Evolutionary conservation across 2,797 vertebrate species (phyloP).

Genomic region (Esox masquinongy): DNA sequence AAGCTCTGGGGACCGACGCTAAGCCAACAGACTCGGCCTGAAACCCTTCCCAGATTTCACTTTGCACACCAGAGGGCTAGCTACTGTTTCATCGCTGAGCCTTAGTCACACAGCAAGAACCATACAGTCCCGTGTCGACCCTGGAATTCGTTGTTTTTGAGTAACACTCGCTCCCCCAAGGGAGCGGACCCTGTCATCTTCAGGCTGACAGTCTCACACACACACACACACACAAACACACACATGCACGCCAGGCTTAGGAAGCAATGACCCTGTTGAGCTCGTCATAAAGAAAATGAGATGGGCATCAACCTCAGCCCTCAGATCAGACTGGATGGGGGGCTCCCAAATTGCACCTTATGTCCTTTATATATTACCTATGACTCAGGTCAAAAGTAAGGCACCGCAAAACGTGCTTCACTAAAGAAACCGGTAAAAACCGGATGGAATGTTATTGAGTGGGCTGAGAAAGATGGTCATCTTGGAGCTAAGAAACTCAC

Average conservation of each 20-base stretch:
- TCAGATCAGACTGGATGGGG: not conserved
- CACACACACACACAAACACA: not conserved
- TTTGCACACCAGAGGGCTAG: not conserved
- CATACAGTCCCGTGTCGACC: not conserved
- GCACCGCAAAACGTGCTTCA: not conserved
- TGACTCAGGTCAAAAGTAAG: not conserved
- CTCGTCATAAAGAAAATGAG: constrained; percentile 5
- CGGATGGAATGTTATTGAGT: no score
- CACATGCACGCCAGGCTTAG: not conserved
- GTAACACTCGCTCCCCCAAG: no score
- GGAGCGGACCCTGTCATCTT: no score
- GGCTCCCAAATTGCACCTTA: not conserved
- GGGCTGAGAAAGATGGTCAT: no score
- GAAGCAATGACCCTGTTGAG: not conserved
- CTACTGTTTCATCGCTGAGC: not conserved
- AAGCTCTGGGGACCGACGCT: not conserved
- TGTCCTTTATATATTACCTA: not conserved
- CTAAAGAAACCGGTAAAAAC: no score
- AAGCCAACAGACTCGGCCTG: not conserved
- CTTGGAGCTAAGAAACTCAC: no score
- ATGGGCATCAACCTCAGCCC: constrained; percentile 1
- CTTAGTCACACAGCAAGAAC: not conserved
- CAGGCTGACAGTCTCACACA: not conserved
- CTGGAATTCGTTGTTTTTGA: no score
- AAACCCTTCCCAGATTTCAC: not conserved